phyloP scores from a whole-genome alignment of 2,888 invertebrate genomes.

The Agrochola macilenta region DNA sequence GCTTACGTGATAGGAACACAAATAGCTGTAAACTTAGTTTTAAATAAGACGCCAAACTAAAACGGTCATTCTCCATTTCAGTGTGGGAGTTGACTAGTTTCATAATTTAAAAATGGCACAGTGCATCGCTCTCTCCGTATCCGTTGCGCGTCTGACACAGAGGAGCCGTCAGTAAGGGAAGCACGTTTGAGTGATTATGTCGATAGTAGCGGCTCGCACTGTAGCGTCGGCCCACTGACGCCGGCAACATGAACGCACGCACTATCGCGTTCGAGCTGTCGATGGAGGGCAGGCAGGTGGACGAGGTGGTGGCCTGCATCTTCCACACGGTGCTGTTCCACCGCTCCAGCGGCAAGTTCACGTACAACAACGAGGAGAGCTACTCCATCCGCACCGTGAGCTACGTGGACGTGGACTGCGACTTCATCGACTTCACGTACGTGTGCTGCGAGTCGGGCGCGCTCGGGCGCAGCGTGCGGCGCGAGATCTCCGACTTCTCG shows the following conservation, averaged over 20 bases:
- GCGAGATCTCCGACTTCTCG: slow-evolving; percentile 94
- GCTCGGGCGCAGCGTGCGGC: slow-evolving; percentile 93
- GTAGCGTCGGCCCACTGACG: slow-evolving; percentile 81
- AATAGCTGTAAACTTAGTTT: slow-evolving; percentile 39
- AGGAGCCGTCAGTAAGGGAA: slow-evolving; percentile 72
- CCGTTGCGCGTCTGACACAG: slow-evolving; percentile 57
- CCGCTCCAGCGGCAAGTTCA: slow-evolving; percentile 97
- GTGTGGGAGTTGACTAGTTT: slow-evolving; percentile 84
- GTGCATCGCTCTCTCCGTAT: slow-evolving; percentile 68
- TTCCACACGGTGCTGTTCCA: slow-evolving; percentile 98
- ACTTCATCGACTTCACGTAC: slow-evolving; percentile 99
- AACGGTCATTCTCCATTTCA: slow-evolving; percentile 87
- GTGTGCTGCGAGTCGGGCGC: slow-evolving; percentile 97
- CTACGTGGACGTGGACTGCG: slow-evolving; percentile 99
- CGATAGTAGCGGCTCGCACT: slow-evolving; percentile 68
- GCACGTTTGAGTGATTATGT: slow-evolving; percentile 78
- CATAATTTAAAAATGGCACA: slow-evolving; percentile 82
- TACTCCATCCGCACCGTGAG: slow-evolving; percentile 99
- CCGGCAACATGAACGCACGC: slow-evolving; percentile 94
- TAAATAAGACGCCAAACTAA: slow-evolving; percentile 71
- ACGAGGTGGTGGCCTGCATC: slow-evolving; percentile 97
- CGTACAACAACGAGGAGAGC: slow-evolving; percentile 97
- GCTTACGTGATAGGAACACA: slow-evolving; percentile 23
- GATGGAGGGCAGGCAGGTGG: slow-evolving; percentile 97
- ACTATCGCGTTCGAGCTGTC: slow-evolving; percentile 95